Conservation (phyloP, 2,888 invertebrate species). For the Melikaiella ostensackeni region DNA sequence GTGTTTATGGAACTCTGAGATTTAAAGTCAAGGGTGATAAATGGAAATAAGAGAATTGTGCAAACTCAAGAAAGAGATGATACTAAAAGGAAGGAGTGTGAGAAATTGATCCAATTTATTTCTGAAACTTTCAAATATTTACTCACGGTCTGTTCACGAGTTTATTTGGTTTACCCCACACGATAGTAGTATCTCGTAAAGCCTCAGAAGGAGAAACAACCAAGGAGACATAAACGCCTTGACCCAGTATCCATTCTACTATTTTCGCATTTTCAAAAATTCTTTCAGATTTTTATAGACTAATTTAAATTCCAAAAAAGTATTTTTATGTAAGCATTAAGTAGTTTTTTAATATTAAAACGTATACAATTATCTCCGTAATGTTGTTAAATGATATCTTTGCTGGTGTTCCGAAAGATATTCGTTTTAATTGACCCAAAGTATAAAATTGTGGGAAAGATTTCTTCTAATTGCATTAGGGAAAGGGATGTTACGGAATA, state of each 20-base stretch:
- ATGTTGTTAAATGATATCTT: too few species aligned
- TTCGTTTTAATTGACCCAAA: too few species aligned
- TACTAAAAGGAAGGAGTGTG: background rate
- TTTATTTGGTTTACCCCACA: background rate
- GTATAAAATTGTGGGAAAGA: too few species aligned
- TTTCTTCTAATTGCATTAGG: too few species aligned
- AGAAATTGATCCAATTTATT: constrained; percentile 18
- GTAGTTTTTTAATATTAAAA: too few species aligned
- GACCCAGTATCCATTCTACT: background rate
- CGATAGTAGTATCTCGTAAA: background rate
- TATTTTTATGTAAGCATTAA: too few species aligned
- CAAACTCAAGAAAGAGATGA: background rate
- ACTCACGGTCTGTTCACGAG: constrained; percentile 9
- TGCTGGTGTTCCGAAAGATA: too few species aligned
- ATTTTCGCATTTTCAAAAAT: background rate
- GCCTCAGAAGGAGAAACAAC: background rate
- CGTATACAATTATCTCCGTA: too few species aligned
- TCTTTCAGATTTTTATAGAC: too few species aligned
- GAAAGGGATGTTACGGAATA: too few species aligned
- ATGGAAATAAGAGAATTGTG: background rate
- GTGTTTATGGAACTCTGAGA: background rate
- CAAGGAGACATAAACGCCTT: background rate
- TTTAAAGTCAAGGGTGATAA: background rate
- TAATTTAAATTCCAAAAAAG: too few species aligned
- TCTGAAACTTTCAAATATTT: constrained; percentile 31